A percentile compares a stretch with the other conserved stretches of the same genome.
Evolutionary conservation across 2,888 invertebrate species (phyloP).

Genomic region (Scrobipalpa atriplicella): DNA sequence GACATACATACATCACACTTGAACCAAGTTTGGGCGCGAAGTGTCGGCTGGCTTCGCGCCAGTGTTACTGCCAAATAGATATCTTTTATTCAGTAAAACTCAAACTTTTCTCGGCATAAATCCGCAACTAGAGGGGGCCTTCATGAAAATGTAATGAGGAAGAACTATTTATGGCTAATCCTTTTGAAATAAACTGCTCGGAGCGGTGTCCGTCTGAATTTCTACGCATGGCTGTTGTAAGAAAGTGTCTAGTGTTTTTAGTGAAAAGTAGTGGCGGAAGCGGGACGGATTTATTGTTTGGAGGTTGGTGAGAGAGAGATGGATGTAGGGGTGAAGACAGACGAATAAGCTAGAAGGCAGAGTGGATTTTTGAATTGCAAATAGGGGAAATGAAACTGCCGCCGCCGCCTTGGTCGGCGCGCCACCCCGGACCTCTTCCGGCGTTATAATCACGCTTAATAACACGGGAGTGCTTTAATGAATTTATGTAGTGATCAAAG

Average conservation of each 20-base stretch:
- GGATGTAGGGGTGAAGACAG: slow-evolving; percentile 43
- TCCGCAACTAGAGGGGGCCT: slow-evolving; percentile 69
- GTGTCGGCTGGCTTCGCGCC: slow-evolving; percentile 68
- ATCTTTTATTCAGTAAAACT: slow-evolving; percentile 80
- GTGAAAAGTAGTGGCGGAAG: slow-evolving; percentile 57
- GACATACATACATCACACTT: slow-evolving; percentile 30
- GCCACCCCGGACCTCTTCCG: slow-evolving; percentile 64
- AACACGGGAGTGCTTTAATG: slow-evolving; percentile 73
- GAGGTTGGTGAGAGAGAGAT: slow-evolving; percentile 50
- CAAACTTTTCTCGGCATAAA: slow-evolving; percentile 79
- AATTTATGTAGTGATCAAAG: slow-evolving; percentile 75
- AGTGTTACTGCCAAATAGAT: slow-evolving; percentile 74
- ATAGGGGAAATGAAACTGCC: slow-evolving; percentile 76
- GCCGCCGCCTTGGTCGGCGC: slow-evolving; percentile 58
- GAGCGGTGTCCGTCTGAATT: slow-evolving; percentile 60
- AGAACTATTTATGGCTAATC: slow-evolving; percentile 81
- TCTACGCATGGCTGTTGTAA: slow-evolving; percentile 60
- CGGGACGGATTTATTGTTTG: slow-evolving; percentile 45
- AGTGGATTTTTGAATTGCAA: slow-evolving; percentile 80
- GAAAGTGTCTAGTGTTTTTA: slow-evolving; percentile 64
- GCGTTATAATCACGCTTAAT: slow-evolving; percentile 76
- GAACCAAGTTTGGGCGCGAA: slow-evolving; percentile 48
- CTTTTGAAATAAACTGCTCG: slow-evolving; percentile 76
- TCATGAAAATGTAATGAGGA: slow-evolving; percentile 80
- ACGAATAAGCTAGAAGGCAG: slow-evolving; percentile 58